Base-by-base conservation (phyloP, 2,888 invertebrate genomes). In the Salticus scenicus region DNA sequence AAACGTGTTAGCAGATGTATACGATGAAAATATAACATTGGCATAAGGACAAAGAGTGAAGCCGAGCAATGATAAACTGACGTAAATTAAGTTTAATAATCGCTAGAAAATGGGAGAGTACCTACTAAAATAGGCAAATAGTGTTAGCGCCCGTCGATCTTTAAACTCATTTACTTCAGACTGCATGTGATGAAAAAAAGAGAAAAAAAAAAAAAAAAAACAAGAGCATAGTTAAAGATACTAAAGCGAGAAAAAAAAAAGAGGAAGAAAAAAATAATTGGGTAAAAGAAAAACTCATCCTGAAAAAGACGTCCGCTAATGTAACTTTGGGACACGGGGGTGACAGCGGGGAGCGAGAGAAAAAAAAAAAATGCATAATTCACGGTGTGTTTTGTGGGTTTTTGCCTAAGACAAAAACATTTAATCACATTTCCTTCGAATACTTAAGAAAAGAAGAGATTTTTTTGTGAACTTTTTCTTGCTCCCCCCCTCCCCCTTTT, bases 401-500 rank as follows among this genome's bases (percentile, higher is more conserved):
- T 77, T 77, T 73, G 51, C 31, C 41, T 81, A 72, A 84, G 83
- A 77, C 83, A 84, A 78, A 78, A 79, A 85, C 84, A 85, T 74
- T 85, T 85, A 85, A 85, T 85, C 84, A 85, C 78, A 85, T 85
- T 84, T 85, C 47, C 73, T 70, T 64, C 20, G 78, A 78, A 85
- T 85, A 79, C 84, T 85, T 85, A 85, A 85, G 63, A 75, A 24
- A 57, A 27, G 47, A 66, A 72, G 47, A 33, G 71, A 69, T 30
- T 57, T 57, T 57, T 57, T 57, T 24, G 20, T 47, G 10, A 47
- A 57, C 24, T 67, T 73, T 78, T 78, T 64, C 41, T 30, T 27
- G 12, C 8, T 51, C 27, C 74, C 69, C 42, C 63, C 30, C 42
- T 41, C 67, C 7, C 28, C 24, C 64, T 73, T 71, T 78, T 71